Evolutionary conservation across 2,888 invertebrate genomes (phyloP), one percentile per base, ranked within the genome.

Genomic region (Drosophila tripunctata): DNA sequence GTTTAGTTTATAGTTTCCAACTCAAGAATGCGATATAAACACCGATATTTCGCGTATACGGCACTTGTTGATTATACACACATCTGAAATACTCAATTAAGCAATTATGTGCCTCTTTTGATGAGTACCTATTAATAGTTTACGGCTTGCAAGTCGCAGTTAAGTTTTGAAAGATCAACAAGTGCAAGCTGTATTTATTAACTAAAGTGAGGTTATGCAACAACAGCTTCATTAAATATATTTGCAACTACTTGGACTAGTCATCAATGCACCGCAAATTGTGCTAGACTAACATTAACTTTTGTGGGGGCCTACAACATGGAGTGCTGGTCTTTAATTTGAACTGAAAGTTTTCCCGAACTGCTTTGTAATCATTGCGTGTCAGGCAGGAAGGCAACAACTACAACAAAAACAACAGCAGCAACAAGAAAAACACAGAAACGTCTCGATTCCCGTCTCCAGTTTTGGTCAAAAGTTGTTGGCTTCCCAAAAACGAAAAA

Each of bases 291-390:
- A 35, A 41, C 14, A 54, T 22, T 12, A 45, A 50, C n/a, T 35
- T 27, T 2, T 8, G 27, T 22, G 33, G 30, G 21, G n/a, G 5
- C 40, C 3, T 21, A 27, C 35, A 63, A 41, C 30, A 31, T 35
- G 27, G 40, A 54, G 41, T 63, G 40, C 67, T 68, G 68, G 67
- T 66, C 74, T 81, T 80, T 81, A 80, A 84, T 81, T 77, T 72
- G 67, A 67, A 77, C 41, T 8, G 33, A 40, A 40, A 40, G 21
- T 52, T 41, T 52, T 21, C 5, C 3, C 27, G 8, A 74, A 67
- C 63, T 71, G 69, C 66, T 69, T 71, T 77, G 81, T 80, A 84
- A 80, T 84, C 84, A 80, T 84, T 57, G 68, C 62, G 48, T 76
- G 73, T 64, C 75, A 54, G 51, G 50, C 44, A 24, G 40, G 10